Conservation (phyloP, 2,888 invertebrate species). For the Pachymerium ferrugineum region DNA sequence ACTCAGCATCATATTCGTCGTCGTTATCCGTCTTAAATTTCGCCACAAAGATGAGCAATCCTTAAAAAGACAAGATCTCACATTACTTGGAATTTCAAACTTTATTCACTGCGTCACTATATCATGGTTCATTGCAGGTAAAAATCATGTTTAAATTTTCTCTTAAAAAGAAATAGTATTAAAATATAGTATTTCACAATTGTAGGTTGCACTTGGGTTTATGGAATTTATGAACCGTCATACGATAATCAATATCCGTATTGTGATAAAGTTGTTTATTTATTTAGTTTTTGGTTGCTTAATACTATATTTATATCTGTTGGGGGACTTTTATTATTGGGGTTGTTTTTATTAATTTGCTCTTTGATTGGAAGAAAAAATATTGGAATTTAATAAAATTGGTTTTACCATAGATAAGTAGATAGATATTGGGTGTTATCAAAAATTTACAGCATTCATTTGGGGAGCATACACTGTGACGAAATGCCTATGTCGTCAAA, state of each 20-base stretch:
- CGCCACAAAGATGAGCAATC: not conserved
- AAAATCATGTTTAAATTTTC: too few species aligned
- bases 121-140: constrained; percentile 11
- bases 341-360: not conserved
- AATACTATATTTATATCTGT: not conserved
- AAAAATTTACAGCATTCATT: too few species aligned
- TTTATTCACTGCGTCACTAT: constrained; percentile 11
- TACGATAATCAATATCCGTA: not conserved
- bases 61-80: not conserved
- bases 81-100: not conserved
- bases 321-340: not conserved
- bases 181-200: not conserved
- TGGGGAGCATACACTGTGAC: too few species aligned
- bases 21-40: not conserved
- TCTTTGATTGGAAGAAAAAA: not conserved
- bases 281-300: not conserved
- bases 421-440: too few species aligned
- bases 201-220: not conserved
- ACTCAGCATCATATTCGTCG: not conserved
- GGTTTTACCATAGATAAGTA: too few species aligned
- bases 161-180: not conserved
- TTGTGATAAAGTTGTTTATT: not conserved
- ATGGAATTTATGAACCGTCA: not conserved
- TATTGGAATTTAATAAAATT: not conserved
- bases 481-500: too few species aligned